These are phyloP conservation scores for Hydrolagus affinis DNA, from an alignment of 2,113 vertebrate species.

Conservation along the genomic window DNA sequence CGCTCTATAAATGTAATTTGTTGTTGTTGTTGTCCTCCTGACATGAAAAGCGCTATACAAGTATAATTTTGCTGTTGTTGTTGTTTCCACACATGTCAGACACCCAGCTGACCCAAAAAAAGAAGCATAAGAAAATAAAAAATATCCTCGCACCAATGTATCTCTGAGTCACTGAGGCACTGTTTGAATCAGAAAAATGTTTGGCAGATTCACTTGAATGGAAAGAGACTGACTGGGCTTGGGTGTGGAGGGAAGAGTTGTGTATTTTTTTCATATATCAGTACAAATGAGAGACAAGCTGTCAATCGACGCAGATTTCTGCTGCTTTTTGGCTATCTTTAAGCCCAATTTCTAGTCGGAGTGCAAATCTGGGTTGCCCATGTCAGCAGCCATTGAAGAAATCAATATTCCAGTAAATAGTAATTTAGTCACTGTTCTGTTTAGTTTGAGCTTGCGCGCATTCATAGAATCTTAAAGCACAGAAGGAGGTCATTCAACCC, in stretches of 20 bases:
- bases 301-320: background rate
- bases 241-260: background rate
- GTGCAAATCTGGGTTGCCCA: constrained; percentile 34
- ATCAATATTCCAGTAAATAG: constrained; percentile 36
- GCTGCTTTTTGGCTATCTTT: background rate
- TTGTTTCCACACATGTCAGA: too few species aligned
- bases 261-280: background rate
- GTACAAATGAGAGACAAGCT: background rate
- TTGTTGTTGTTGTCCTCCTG: too few species aligned
- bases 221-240: constrained; percentile 2
- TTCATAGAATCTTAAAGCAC: too few species aligned
- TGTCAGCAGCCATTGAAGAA: constrained; percentile 38
- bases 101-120: too few species aligned
- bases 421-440: constrained; percentile 21
- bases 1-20: too few species aligned
- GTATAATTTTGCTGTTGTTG: too few species aligned
- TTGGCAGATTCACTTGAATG: background rate
- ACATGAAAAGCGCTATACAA: too few species aligned
- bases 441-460: background rate
- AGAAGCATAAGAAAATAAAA: background rate
- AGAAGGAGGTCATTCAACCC: too few species aligned
- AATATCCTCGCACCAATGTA: background rate
- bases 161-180: background rate
- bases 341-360: constrained; percentile 15
- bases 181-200: background rate